Conservation (phyloP, 2,888 invertebrate genomes). For the Cosmopolites sordidus region DNA sequence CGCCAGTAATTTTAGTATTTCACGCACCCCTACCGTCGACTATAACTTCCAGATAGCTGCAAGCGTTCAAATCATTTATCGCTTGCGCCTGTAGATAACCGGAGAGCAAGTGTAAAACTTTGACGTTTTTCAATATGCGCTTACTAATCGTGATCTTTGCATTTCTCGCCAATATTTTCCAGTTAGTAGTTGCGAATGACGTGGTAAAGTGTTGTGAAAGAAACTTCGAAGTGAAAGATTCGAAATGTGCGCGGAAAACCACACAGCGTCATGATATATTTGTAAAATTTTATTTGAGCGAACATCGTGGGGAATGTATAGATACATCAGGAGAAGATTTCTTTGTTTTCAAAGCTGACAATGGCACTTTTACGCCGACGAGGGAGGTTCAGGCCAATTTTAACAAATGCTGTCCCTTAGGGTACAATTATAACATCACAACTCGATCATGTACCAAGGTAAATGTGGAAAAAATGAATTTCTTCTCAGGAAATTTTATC, state of each 20-base stretch:
- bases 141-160: background rate
- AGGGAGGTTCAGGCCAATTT: constrained; percentile 17
- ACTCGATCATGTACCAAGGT: constrained; percentile 32
- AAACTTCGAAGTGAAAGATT: constrained; percentile 7
- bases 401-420: constrained; percentile 39
- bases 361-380: background rate
- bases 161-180: background rate
- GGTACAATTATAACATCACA: constrained; percentile 31
- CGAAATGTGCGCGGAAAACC: constrained; percentile 5
- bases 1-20: too few species aligned
- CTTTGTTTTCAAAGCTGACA: background rate
- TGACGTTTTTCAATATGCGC: background rate
- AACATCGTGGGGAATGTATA: background rate
- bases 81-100: too few species aligned
- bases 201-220: background rate
- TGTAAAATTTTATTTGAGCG: too few species aligned
- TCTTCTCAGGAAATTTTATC: constrained; percentile 28
- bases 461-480: constrained; percentile 18
- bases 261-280: background rate
- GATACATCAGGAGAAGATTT: background rate
- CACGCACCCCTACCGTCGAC: too few species aligned
- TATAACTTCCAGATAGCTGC: too few species aligned
- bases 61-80: too few species aligned
- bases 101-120: too few species aligned
- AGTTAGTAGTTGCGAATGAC: background rate